These are phyloP conservation scores for Griposia aprilina DNA, from an alignment of 2,888 invertebrate genomes.

Conservation along the genomic window DNA sequence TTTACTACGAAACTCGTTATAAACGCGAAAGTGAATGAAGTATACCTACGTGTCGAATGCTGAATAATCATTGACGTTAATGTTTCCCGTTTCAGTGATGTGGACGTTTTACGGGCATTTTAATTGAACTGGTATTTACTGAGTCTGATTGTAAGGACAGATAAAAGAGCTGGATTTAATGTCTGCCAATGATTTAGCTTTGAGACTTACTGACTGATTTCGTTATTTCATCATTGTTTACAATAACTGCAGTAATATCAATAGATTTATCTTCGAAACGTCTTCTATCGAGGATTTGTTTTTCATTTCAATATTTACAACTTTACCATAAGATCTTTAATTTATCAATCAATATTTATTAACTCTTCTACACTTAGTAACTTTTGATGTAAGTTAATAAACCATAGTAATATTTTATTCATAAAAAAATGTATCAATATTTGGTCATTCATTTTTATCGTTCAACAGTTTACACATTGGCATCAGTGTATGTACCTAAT, in stretches of 20 bases:
- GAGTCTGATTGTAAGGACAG: neutral
- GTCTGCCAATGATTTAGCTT: no score
- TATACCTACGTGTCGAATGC: slow-evolving; percentile 52
- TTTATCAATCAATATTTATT: neutral
- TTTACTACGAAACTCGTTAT: slow-evolving; percentile 62
- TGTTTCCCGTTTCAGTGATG: slow-evolving; percentile 41
- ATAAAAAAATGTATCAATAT: slow-evolving; percentile 1
- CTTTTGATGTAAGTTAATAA: neutral
- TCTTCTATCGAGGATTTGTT: no score
- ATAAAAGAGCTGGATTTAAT: neutral
- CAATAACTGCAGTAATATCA: neutral
- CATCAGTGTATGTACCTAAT: slow-evolving; percentile 5
- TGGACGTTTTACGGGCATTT: neutral
- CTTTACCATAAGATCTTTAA: neutral
- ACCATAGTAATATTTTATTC: neutral
- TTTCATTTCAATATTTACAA: neutral
- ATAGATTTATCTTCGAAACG: neutral
- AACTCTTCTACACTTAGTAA: neutral
- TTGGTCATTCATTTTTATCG: slow-evolving; percentile 20
- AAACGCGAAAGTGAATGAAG: slow-evolving; percentile 70
- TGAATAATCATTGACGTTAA: slow-evolving; percentile 57
- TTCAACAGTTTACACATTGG: slow-evolving; percentile 16
- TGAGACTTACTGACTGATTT: neutral
- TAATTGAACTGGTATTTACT: neutral
- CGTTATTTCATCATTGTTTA: neutral